Evolutionary conservation across 2,888 invertebrate species (phyloP), one percentile per base, ranked within the genome.

Genomic region (Perizoma affinitatum): DNA sequence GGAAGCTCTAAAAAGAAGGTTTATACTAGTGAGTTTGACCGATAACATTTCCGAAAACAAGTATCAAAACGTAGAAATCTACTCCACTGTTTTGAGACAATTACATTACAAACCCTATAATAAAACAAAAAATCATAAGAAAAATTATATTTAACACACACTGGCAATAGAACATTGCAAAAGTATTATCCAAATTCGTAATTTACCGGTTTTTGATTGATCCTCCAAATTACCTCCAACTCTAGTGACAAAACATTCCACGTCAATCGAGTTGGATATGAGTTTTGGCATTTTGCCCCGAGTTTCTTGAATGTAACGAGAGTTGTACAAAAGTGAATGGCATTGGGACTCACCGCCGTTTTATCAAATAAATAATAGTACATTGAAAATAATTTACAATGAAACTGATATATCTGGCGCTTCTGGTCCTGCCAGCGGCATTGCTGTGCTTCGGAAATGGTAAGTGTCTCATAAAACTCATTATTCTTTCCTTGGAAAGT

Each of bases 401-500:
- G 96, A 96, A 94, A 88, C 92, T 94, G 76, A 89, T 95, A 75
- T 93, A 95, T 82, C 85, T 96, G 74, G 78, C 85, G 54, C 79
- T 96, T 58, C 78, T 96, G 76, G 94, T 96, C 72, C 87, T 96
- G 67, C 96, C 96, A 72, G 94, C 95, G 40, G 93, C 95, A 48
- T 93, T 96, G 70, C 93, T 96, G 71, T 95, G 95, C 70, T 93
- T 95, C 68, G 94, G 95, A 84, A 93, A 91, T 86, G 95, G 96
- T 97, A 93, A 96, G 95, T 93, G 90, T 69, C 70, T 44, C 71
- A 69, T 66, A 74, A 73, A 75, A 73, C 67, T 65, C 67, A 68
- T 61, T 69, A 68, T 70, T 73, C 54, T 65, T 44, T 42, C 47
- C 22, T 43, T 68, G 63, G 51, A 70, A 68, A 41, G 82, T 88